Base-by-base conservation (phyloP, 2,888 invertebrate genomes). In the Tyria jacobaeae region DNA sequence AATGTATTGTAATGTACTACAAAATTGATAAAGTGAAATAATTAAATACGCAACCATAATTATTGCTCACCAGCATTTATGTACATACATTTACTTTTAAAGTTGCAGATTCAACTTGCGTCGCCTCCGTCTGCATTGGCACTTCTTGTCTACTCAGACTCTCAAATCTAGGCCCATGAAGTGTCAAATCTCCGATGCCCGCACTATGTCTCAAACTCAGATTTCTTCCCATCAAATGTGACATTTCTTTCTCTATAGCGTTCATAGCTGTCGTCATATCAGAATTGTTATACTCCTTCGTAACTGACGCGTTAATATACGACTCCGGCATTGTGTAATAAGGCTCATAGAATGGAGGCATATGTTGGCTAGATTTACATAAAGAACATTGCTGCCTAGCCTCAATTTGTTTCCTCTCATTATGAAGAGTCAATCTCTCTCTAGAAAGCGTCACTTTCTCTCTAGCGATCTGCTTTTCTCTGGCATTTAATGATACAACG, bases 391-490 rank as follows among this genome's bases (percentile, higher is more conserved):
- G 90, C 50, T 88, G 89, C 70, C 82, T 84, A 55, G 80, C 80
- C 55, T 93, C 93, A 37, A 94, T 88, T 73, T 94, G 90, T 73
- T 93, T 95, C 62, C 90, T 88, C 61, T 94, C 91, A 51, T 94
- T 94, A 66, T 95, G 95, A 31, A 95, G 81, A 60, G 88, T 89
- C 58, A 95, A 74, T 70, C 95, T 89, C 79, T 96, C 95, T 72
- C 95, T 94, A 0, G 95, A 95, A 12, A 95, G 75, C 3, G 91
- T 87, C 0, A 95, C 94, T 81, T 96, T 95, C 73, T 96, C 95
- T 80, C 92, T 95, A 0, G 95, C 95, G 41, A 96, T 91, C 71
- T 95, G 95, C 73, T 95, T 95, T 68, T 96, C 95, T 73, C 95
- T 90, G 14, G 85, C 80, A 24, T 94, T 93, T 21, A 96, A 76